A percentile compares a stretch with the other conserved stretches of the same genome.
These are phyloP conservation scores for Myzus persicae DNA, from an alignment of 1,140 invertebrate genomes.

Conservation along the genomic window DNA sequence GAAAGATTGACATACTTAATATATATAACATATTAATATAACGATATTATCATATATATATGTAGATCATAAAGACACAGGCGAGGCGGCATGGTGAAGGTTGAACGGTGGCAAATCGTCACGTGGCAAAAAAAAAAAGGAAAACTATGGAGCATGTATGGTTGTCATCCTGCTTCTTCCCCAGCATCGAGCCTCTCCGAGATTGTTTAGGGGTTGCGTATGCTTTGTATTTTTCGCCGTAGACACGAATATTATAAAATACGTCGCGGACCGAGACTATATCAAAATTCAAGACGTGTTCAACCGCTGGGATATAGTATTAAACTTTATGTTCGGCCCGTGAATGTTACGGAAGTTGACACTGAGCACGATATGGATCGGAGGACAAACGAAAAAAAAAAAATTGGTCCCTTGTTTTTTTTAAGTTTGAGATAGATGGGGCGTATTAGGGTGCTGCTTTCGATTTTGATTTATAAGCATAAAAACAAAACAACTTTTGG, in stretches of 20 bases:
- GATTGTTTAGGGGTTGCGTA: not conserved
- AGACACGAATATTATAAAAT: not conserved
- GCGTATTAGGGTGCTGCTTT: not conserved
- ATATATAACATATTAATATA: not conserved
- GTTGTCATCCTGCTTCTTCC: not conserved
- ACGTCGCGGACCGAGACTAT: no score
- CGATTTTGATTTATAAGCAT: not conserved
- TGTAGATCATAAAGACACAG: not conserved
- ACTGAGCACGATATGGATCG: not conserved
- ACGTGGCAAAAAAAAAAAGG: no score
- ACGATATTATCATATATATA: no score
- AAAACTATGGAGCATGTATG: no score
- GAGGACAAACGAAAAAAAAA: not conserved
- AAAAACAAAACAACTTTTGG: not conserved
- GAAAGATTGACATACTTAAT: not conserved
- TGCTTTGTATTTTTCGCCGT: not conserved
- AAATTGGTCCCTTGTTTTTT: not conserved
- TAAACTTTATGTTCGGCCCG: not conserved
- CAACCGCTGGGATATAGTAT: not conserved
- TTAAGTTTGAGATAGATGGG: not conserved
- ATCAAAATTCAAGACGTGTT: not conserved
- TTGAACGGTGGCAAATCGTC: not conserved
- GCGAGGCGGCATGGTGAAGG: not conserved
- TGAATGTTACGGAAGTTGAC: not conserved
- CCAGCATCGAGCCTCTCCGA: not conserved